Evolutionary conservation across 2,888 invertebrate genomes (phyloP).

Genomic region (Ornithoptera alexandrae): DNA sequence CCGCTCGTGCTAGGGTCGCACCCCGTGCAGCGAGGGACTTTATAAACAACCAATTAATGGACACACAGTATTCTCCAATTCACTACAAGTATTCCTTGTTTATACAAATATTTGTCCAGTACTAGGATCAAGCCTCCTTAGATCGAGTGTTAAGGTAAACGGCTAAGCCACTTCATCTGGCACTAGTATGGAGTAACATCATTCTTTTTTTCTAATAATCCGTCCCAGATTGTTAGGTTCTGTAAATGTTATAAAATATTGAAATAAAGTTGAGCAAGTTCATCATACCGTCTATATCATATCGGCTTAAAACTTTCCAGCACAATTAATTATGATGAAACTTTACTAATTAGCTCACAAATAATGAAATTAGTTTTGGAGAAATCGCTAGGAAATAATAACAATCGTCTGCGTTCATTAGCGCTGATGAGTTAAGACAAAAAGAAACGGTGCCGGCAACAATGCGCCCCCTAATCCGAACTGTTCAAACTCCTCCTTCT

Average conservation of each 20-base stretch:
- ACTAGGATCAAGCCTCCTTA: background rate
- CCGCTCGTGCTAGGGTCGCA: background rate
- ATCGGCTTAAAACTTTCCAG: too few species aligned
- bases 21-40: background rate
- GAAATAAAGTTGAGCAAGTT: too few species aligned
- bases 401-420: background rate
- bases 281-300: too few species aligned
- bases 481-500: constrained; percentile 12
- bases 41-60: background rate
- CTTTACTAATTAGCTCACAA: too few species aligned
- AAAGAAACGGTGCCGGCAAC: constrained; percentile 9
- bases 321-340: too few species aligned
- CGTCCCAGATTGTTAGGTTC: too few species aligned
- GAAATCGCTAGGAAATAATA: too few species aligned
- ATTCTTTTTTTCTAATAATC: background rate
- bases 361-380: too few species aligned
- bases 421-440: background rate
- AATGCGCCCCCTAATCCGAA: constrained; percentile 4
- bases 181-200: background rate
- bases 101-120: background rate
- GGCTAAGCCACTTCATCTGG: background rate
- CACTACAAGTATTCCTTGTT: background rate
- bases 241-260: too few species aligned
- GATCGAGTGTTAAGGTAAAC: background rate
- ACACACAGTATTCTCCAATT: background rate